Conservation (phyloP, 2,113 vertebrate genomes). For the Sardina pilchardus region DNA sequence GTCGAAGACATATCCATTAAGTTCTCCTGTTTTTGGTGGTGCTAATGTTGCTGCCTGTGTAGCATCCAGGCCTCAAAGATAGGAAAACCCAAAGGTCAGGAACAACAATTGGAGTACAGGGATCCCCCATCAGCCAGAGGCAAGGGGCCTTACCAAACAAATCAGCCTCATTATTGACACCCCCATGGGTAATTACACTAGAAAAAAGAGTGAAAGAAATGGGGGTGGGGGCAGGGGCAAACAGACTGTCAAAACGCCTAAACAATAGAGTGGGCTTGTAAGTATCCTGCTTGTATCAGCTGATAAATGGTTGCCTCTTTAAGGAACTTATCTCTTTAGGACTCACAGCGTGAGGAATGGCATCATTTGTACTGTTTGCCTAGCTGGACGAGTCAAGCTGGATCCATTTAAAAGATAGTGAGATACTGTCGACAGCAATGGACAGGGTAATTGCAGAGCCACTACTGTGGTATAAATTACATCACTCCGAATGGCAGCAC, state of each 20-base stretch:
- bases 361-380: constrained; percentile 98
- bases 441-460: constrained; percentile 96
- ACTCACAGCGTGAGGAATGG: constrained; percentile 98
- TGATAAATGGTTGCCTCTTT: constrained; percentile 99
- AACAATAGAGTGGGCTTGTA: constrained; percentile 91
- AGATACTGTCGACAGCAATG: constrained; percentile 96
- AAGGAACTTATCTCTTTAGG: constrained; percentile 99
- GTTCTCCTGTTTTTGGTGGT: background rate
- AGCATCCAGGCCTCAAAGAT: constrained; percentile 18
- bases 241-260: constrained; percentile 84
- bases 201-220: constrained; percentile 31
- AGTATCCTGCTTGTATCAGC: constrained; percentile 92
- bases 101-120: constrained; percentile 31
- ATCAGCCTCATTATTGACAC: constrained; percentile 52
- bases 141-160: constrained; percentile 40
- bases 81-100: constrained; percentile 29
- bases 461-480: constrained; percentile 95
- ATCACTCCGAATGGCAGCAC: constrained; percentile 90
- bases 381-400: constrained; percentile 96
- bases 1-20: background rate
- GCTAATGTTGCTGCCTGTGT: constrained; percentile 2
- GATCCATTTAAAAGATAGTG: constrained; percentile 99
- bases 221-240: constrained; percentile 48
- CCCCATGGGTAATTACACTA: constrained; percentile 46
- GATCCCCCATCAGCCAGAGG: background rate